Evolutionary conservation across 2,888 invertebrate genomes (phyloP).

Genomic region (Chaitophorus viminalis): DNA sequence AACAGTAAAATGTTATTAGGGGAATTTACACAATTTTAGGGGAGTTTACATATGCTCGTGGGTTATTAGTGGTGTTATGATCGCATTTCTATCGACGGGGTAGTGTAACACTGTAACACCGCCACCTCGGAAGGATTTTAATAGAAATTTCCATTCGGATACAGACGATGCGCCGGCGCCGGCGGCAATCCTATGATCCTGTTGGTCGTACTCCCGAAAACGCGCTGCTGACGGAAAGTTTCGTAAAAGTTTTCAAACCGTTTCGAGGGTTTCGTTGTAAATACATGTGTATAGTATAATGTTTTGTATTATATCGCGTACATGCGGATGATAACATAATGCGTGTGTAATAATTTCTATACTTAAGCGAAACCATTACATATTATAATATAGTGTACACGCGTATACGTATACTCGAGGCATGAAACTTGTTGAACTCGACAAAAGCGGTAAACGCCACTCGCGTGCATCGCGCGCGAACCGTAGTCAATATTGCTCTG

Average conservation of each 20-base stretch:
- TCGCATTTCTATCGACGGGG: too few species aligned
- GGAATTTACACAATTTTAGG: too few species aligned
- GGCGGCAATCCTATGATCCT: background rate
- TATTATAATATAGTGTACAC: background rate
- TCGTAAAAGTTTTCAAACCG: slow-evolving; percentile 6
- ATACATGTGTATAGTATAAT: background rate
- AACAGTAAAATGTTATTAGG: too few species aligned
- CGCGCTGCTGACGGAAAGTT: background rate
- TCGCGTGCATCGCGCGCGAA: background rate
- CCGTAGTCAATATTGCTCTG: background rate
- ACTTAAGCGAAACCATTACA: too few species aligned
- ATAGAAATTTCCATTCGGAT: too few species aligned
- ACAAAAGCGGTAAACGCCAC: background rate
- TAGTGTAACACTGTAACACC: too few species aligned
- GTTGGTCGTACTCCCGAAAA: background rate
- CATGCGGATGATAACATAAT: too few species aligned
- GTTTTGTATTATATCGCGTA: background rate
- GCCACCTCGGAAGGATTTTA: too few species aligned
- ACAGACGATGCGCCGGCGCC: too few species aligned
- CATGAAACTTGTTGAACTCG: background rate
- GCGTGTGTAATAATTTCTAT: too few species aligned
- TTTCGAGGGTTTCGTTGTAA: background rate
- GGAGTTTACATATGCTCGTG: too few species aligned
- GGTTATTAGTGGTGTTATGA: too few species aligned
- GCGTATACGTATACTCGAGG: background rate